Conservation (phyloP, 2,888 invertebrate genomes). For the Anarsia innoxiella region DNA sequence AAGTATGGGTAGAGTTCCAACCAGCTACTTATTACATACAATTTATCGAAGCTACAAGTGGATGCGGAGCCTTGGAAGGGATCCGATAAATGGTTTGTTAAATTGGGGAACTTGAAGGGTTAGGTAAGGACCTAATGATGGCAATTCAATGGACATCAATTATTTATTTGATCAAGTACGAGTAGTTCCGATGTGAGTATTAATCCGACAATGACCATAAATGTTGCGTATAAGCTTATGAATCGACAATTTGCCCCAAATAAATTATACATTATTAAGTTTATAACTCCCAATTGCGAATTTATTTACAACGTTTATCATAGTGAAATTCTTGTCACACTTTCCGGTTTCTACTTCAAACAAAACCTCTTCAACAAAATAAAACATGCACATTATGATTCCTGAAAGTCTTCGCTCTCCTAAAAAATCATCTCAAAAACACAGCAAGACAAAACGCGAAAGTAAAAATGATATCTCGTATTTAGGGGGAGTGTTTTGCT, state of each 20-base stretch:
- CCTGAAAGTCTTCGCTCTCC: not conserved
- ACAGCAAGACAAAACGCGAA: not conserved
- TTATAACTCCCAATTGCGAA: too few species aligned
- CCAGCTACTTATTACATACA: too few species aligned
- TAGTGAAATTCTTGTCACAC: too few species aligned
- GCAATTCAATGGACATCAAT: conserved; percentile 7
- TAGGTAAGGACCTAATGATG: conserved; percentile 8
- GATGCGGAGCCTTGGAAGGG: not conserved
- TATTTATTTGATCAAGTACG: conserved; percentile 4
- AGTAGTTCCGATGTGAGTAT: too few species aligned
- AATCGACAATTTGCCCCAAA: too few species aligned
- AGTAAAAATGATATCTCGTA: conserved; percentile 4
- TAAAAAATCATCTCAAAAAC: not conserved
- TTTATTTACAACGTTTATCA: too few species aligned
- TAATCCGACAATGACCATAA: too few species aligned
- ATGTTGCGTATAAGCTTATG: too few species aligned
- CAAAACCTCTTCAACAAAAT: too few species aligned
- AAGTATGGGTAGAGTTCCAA: too few species aligned
- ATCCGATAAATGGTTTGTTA: conserved; percentile 10
- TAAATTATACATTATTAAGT: too few species aligned
- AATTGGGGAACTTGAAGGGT: conserved; percentile 6
- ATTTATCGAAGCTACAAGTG: conserved; percentile 9
- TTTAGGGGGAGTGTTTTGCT: conserved; percentile 1
- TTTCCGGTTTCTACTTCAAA: too few species aligned
- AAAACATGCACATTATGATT: not conserved